Conservation (phyloP, 1,140 invertebrate genomes). For the Brachionus asplanchnoidis region DNA sequence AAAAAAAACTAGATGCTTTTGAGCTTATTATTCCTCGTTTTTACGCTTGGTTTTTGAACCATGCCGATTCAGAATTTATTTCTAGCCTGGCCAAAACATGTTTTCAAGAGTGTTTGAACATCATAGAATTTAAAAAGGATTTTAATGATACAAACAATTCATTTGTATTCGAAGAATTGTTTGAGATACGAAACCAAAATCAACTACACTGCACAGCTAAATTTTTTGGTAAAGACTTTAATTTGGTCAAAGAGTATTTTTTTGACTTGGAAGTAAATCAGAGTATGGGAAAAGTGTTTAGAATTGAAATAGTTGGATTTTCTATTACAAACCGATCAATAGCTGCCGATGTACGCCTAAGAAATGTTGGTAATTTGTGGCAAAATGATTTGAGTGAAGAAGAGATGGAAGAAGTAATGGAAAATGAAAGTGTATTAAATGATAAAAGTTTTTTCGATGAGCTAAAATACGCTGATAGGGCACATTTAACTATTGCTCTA, state of each 20-base stretch:
- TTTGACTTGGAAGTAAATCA: background rate
- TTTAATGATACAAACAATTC: background rate
- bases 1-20: background rate
- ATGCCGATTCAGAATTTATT: constrained; percentile 44
- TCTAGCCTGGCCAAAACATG: constrained; percentile 27
- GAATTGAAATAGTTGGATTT: background rate
- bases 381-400: constrained; percentile 22
- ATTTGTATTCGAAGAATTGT: background rate
- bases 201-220: constrained; percentile 32
- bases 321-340: background rate
- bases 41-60: constrained; percentile 32
- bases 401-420: background rate
- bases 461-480: background rate
- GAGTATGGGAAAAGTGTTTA: background rate
- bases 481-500: constrained; percentile 18
- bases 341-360: background rate
- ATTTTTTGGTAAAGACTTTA: background rate
- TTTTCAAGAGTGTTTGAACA: constrained; percentile 26
- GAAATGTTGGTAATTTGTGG: background rate
- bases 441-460: background rate
- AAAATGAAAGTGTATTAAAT: background rate
- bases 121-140: background rate
- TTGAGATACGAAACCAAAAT: background rate
- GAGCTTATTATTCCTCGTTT: background rate
- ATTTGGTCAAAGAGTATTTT: background rate